Evolutionary conservation across 2,113 vertebrate species (phyloP).

Genomic region (Rattus norvegicus): GRCr8 NC_086039.1:119361001-119361500

Average conservation of each 20-base stretch:
- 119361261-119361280: neutral
- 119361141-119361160: slow-evolving; percentile 47
- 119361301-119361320: slow-evolving; percentile 51
- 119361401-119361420: slow-evolving; percentile 96
- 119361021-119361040: neutral
- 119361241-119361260: neutral
- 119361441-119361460: slow-evolving; percentile 98
- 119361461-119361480: slow-evolving; percentile 98
- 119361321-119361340: neutral
- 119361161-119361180: slow-evolving; percentile 35
- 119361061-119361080: neutral
- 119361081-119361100: neutral
- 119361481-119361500: slow-evolving; percentile 99
- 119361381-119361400: slow-evolving; percentile 99
- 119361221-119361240: neutral
- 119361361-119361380: slow-evolving; percentile 90
- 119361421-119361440: slow-evolving; percentile 97
- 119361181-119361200: neutral
- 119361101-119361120: neutral
- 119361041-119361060: neutral
- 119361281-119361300: neutral
- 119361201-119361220: neutral
- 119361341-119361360: slow-evolving; percentile 21
- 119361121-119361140: neutral
- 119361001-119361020: slow-evolving; percentile 56